Base-by-base conservation (phyloP, 2,888 invertebrate species). In the Stegana nigrithorax region DNA sequence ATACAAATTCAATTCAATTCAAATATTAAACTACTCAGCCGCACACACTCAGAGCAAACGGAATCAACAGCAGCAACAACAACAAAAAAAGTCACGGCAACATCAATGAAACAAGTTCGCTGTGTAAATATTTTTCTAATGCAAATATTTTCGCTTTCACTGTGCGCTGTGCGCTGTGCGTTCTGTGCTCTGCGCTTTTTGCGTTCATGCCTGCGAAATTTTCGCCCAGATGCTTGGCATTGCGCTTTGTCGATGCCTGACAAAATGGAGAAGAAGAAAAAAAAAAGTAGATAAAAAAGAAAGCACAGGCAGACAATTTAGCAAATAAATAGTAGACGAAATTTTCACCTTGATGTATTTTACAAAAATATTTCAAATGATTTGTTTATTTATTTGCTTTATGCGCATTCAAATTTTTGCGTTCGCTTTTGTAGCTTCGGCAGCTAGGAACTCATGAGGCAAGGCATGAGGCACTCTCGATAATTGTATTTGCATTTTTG, bases 271-370 rank as follows among this genome's bases (percentile, higher is more conserved):
- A 36, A 5, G 4, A 36, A 36, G 14, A 36, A 36, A 36, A 36
- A 36, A 36, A 36, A 36, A 3, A 29, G 29, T 29, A 29, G 29
- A 27, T 14, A 26, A 27, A 27, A 14, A 53, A n/a, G n/a, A 53
- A 53, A 29, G 17, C 32, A 53, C 29, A 53, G 17, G 53, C 25
- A 53, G 32, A n/a, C n/a, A n/a, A n/a, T n/a, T n/a, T n/a, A n/a
- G n/a, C n/a, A n/a, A n/a, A n/a, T n/a, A n/a, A n/a, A n/a, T n/a
- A n/a, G n/a, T n/a, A n/a, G n/a, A n/a, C n/a, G n/a, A 53, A 53
- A 53, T 53, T 32, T 53, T 53, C 53, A 53, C 29, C 53, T 53
- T 53, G 32, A 53, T 53, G 53, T 53, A 53, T 53, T 53, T 53
- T 21, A 12, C 36, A 36, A 36, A 36, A 36, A n/a, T n/a, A n/a